These are phyloP conservation scores for Mustela lutreola DNA, from an alignment of 2,113 vertebrate genomes.

Conservation along the genomic window DNA sequence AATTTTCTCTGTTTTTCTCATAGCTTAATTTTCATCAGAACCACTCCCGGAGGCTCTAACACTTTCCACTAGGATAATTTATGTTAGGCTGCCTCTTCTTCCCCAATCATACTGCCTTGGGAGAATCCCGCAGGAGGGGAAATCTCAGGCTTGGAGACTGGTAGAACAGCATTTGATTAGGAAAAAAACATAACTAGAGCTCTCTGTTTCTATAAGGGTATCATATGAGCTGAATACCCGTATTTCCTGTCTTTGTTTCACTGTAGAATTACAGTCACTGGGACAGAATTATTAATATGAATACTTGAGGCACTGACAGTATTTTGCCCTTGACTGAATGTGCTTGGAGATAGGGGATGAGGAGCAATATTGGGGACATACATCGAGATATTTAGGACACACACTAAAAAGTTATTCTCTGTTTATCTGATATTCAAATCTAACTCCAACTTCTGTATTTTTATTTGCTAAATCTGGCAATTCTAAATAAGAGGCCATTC, in stretches of 20 bases:
- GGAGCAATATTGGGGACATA: neutral
- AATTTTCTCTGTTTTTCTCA: neutral
- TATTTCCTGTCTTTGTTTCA: constrained; percentile 26
- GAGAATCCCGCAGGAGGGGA: neutral
- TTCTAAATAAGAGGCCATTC: constrained; percentile 18
- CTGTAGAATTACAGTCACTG: neutral
- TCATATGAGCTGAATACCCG: constrained; percentile 19
- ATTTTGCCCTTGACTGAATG: neutral
- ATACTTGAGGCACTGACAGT: neutral
- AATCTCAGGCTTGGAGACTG: neutral
- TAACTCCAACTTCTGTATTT: constrained; percentile 13
- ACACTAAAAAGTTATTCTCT: neutral
- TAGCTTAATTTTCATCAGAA: neutral
- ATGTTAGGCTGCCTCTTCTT: neutral
- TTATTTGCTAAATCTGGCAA: constrained; percentile 55
- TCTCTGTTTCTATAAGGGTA: constrained; percentile 35
- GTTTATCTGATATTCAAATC: constrained; percentile 56
- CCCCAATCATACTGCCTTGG: neutral
- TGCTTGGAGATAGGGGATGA: neutral
- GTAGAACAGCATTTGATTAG: neutral
- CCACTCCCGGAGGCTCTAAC: neutral
- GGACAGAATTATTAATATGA: neutral
- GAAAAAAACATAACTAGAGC: constrained; percentile 11
- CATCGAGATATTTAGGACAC: neutral
- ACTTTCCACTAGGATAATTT: neutral